Evolutionary conservation across 2,888 invertebrate genomes (phyloP).

Genomic region (Anthrax anthrax): DNA sequence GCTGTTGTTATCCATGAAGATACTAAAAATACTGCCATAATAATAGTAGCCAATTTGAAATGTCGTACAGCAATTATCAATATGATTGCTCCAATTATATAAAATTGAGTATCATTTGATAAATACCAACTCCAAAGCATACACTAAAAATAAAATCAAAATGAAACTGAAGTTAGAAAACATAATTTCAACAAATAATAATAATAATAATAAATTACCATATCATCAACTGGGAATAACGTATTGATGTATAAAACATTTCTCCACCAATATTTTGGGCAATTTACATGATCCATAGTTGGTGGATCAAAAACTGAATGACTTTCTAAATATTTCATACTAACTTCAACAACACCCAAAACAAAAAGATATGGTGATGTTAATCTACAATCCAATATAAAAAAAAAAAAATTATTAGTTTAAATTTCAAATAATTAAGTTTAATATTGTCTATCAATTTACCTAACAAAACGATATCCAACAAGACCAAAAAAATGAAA

Average conservation of each 20-base stretch:
- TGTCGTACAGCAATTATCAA: slow-evolving; percentile 66
- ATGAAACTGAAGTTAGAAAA: slow-evolving; percentile 29
- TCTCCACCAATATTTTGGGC: slow-evolving; percentile 78
- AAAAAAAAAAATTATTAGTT: background rate
- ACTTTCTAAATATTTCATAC: slow-evolving; percentile 73
- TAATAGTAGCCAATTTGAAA: slow-evolving; percentile 57
- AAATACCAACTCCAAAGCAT: slow-evolving; percentile 89
- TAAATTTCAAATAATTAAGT: no score
- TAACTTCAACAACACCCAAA: slow-evolving; percentile 66
- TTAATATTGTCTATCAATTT: slow-evolving; percentile 8
- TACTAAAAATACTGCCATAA: slow-evolving; percentile 49
- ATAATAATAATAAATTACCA: slow-evolving; percentile 41
- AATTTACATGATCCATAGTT: slow-evolving; percentile 64
- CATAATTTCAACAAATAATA: background rate
- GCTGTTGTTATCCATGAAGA: slow-evolving; percentile 70
- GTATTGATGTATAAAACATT: slow-evolving; percentile 78
- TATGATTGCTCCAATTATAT: slow-evolving; percentile 65
- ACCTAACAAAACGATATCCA: slow-evolving; percentile 64
- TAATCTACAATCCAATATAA: slow-evolving; percentile 38
- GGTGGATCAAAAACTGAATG: slow-evolving; percentile 76
- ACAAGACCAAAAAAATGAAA: slow-evolving; percentile 63
- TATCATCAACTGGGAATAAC: slow-evolving; percentile 67
- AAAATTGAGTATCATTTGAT: slow-evolving; percentile 78
- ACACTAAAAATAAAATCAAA: slow-evolving; percentile 43
- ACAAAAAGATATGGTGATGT: slow-evolving; percentile 73